Conservation (phyloP, 2,113 vertebrate genomes). For the Cinclus mexicanus region DNA sequence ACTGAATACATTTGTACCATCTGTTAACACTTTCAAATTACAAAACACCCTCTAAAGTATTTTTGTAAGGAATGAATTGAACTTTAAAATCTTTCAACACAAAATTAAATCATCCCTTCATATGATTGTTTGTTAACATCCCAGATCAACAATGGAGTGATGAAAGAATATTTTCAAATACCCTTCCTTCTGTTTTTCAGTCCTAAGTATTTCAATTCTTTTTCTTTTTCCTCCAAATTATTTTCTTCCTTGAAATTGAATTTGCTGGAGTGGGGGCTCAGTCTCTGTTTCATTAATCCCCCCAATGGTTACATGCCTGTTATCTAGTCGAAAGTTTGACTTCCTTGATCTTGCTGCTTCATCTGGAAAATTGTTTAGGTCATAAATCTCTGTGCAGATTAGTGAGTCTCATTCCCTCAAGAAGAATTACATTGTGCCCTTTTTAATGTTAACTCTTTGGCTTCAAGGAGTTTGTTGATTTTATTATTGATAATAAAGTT, state of each 20-base stretch:
- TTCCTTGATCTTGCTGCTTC: background rate
- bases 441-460: slow-evolving; percentile 57
- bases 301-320: background rate
- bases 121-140: background rate
- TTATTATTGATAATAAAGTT: slow-evolving; percentile 66
- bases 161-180: slow-evolving; percentile 21
- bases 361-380: slow-evolving; percentile 16
- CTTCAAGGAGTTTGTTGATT: slow-evolving; percentile 56
- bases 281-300: background rate
- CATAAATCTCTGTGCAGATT: slow-evolving; percentile 36
- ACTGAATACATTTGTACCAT: background rate
- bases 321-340: slow-evolving; percentile 8
- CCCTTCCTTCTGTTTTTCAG: background rate
- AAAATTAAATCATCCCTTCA: background rate
- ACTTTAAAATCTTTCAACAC: background rate
- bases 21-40: background rate
- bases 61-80: background rate
- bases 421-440: slow-evolving; percentile 14
- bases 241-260: background rate
- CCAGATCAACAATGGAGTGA: background rate
- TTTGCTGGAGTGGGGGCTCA: background rate
- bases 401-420: background rate
- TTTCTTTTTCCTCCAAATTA: background rate
- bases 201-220: background rate
- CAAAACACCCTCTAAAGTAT: background rate